Conservation (phyloP, 2,888 invertebrate genomes). For the Eilema sororculum region DNA sequence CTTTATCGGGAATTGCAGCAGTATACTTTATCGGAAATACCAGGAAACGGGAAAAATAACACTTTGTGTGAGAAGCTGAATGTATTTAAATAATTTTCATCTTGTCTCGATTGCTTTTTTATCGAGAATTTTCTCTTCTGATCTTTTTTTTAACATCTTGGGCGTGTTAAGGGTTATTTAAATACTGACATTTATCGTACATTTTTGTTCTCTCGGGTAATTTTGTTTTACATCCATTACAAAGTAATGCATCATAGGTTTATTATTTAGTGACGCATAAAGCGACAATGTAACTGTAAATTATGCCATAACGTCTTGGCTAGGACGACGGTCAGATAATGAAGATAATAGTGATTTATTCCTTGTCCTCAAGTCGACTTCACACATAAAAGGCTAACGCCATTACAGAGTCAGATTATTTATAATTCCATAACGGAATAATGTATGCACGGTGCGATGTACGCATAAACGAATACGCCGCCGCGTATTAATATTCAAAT, state of each 20-base stretch:
- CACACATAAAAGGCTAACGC: slow-evolving; percentile 52
- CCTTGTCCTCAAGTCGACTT: slow-evolving; percentile 51
- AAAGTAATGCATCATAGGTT: slow-evolving; percentile 31
- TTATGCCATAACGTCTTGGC: slow-evolving; percentile 44
- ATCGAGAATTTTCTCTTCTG: slow-evolving; percentile 30
- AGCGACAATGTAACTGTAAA: slow-evolving; percentile 46
- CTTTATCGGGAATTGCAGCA: slow-evolving; percentile 56
- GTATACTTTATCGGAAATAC: slow-evolving; percentile 56
- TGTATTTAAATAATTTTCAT: slow-evolving; percentile 46
- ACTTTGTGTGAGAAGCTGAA: slow-evolving; percentile 42
- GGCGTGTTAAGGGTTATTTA: neutral
- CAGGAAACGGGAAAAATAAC: slow-evolving; percentile 54
- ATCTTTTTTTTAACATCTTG: slow-evolving; percentile 14
- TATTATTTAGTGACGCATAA: slow-evolving; percentile 42
- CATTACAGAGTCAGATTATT: slow-evolving; percentile 63
- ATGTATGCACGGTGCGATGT: slow-evolving; percentile 70
- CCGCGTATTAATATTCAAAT: slow-evolving; percentile 81
- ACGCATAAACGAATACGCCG: slow-evolving; percentile 68
- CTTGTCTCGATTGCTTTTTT: slow-evolving; percentile 23
- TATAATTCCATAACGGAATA: slow-evolving; percentile 69
- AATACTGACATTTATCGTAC: neutral
- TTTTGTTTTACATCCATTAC: slow-evolving; percentile 2
- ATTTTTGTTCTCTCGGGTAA: neutral
- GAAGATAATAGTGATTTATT: slow-evolving; percentile 54
- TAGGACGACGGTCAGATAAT: slow-evolving; percentile 43